Evolutionary conservation across 2,113 vertebrate genomes (phyloP).

Genomic region (Alaudala cheleensis): DNA sequence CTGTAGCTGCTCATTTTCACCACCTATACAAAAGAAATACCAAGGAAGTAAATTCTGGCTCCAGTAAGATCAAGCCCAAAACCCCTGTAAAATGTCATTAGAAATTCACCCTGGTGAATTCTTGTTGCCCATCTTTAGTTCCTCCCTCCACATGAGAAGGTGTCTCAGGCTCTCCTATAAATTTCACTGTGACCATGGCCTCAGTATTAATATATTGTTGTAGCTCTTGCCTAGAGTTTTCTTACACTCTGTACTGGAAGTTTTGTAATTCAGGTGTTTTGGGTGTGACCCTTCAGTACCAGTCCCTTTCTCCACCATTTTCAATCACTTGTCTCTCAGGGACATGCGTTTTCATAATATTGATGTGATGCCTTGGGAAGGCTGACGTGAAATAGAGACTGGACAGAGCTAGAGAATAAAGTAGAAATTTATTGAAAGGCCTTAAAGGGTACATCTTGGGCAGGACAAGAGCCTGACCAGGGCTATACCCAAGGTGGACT

Average conservation of each 20-base stretch:
- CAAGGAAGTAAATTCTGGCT: neutral
- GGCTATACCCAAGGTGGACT: too few species aligned
- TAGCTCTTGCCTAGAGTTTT: neutral
- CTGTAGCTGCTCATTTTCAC: neutral
- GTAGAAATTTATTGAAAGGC: too few species aligned
- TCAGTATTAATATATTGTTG: neutral
- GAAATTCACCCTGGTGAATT: neutral
- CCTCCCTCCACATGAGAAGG: neutral
- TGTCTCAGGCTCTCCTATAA: neutral
- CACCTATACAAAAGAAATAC: neutral
- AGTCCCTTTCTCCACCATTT: neutral
- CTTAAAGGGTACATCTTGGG: too few species aligned
- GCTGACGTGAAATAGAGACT: too few species aligned
- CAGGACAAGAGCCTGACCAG: too few species aligned
- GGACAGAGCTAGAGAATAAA: too few species aligned
- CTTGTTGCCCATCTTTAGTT: neutral
- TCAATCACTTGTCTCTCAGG: neutral
- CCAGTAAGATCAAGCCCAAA: neutral
- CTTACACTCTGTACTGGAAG: neutral
- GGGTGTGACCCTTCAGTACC: neutral
- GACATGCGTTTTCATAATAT: neutral
- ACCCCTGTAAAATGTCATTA: neutral
- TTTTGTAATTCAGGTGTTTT: neutral
- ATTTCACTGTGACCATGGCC: neutral
- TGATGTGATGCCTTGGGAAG: neutral